Base-by-base conservation (phyloP, 2,113 vertebrate genomes). In the Prionailurus bengalensis region DNA sequence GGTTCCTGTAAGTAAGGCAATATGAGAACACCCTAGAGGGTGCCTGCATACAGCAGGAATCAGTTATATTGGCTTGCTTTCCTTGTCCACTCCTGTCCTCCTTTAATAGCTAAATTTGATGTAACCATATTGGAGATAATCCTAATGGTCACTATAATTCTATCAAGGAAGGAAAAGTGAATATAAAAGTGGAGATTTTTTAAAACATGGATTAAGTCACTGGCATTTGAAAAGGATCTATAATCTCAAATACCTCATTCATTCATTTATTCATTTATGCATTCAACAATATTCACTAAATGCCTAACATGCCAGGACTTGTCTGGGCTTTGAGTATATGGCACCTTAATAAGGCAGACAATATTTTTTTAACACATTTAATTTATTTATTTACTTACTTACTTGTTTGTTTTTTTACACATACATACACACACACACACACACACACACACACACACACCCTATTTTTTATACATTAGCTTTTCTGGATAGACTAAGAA, bases 201-300 rank as follows among this genome's bases (percentile, higher is more conserved):
- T 36, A 48, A 95, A 92, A 74, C 42, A 63, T 9, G 29, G 27
- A 94, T 92, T 65, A 80, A 70, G 15, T 82, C n/a, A 48, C n/a
- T 36, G 84, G 5, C n/a, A 80, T 88, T 86, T 89, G 21, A 90
- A 97, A 96, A 53, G 31, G 19, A 55, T 19, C 36, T 92, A 53
- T 65, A 81, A 88, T 91, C 58, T 5, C 48, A 93, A 86, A 89
- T 76, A 74, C 39, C 13, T 86, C 58, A n/a, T 88, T 89, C 21
- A 73, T 73, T 42, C 9, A 53, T 83, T 68, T 76, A 80, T 73
- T 81, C 48, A 53, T 63, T 93, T 13, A 73, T 70, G 97, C 78
- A 89, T 91, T 88, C 12, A 89, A 74, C 42, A 95, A 82, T 55
- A 82, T 63, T 88, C 39, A 76, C 11, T 27, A 23, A 53, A 51